These are phyloP conservation scores for Creontiades dilutus DNA, from an alignment of 2,888 invertebrate species.

Conservation along the genomic window DNA sequence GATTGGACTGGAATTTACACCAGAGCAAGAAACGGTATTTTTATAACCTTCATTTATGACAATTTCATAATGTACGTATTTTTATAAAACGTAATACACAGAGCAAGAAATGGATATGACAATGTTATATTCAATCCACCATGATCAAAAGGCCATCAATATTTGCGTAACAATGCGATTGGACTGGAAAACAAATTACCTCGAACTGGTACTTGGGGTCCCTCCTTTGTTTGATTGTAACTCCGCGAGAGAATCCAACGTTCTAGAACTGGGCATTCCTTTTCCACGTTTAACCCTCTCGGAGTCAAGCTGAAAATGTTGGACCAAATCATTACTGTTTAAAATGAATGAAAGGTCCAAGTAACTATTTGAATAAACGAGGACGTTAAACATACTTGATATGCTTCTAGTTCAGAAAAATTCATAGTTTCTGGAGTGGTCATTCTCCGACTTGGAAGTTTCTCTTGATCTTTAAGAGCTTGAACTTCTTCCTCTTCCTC, in stretches of 20 bases:
- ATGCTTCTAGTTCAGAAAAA: slow-evolving; percentile 72
- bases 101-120: too few species aligned
- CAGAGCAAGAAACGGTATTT: too few species aligned
- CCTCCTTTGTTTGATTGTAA: slow-evolving; percentile 80
- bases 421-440: slow-evolving; percentile 63
- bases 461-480: slow-evolving; percentile 52
- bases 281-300: slow-evolving; percentile 70
- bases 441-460: slow-evolving; percentile 6
- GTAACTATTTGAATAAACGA: neutral
- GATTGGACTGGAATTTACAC: neutral
- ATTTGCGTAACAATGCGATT: too few species aligned
- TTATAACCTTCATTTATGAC: too few species aligned
- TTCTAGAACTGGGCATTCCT: slow-evolving; percentile 84
- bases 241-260: slow-evolving; percentile 91
- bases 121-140: too few species aligned
- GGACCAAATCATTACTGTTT: neutral
- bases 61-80: too few species aligned
- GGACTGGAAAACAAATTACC: slow-evolving; percentile 75
- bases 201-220: slow-evolving; percentile 79
- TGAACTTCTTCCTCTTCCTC: slow-evolving; percentile 75
- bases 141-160: too few species aligned
- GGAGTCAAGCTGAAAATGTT: slow-evolving; percentile 66
- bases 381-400: slow-evolving; percentile 66
- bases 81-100: too few species aligned
- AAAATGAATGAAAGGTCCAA: neutral